phyloP scores from a whole-genome alignment of 1,140 invertebrate species.

The Tetragnatha versicolor region DNA sequence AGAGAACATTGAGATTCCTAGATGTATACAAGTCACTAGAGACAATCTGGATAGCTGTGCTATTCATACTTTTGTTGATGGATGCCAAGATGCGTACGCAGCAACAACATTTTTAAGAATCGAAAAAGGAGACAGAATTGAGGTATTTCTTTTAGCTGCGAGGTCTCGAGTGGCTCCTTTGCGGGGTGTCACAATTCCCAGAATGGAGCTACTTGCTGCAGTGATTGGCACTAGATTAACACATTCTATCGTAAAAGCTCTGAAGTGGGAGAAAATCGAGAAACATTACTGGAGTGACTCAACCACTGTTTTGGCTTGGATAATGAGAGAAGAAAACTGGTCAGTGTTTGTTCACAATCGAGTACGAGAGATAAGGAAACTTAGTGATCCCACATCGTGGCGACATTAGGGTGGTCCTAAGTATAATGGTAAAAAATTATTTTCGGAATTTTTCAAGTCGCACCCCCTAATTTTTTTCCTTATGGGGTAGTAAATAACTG shows the following conservation, averaged over 20 bases:
- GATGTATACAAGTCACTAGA: background rate
- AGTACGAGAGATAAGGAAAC: slow-evolving; percentile 2
- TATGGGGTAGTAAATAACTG: too few species aligned
- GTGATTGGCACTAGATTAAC: background rate
- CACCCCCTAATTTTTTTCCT: too few species aligned
- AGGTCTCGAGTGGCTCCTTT: slow-evolving; percentile 34
- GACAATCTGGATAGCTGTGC: background rate
- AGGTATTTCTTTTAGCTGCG: slow-evolving; percentile 15
- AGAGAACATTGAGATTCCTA: slow-evolving; percentile 26
- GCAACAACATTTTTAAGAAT: slow-evolving; percentile 44
- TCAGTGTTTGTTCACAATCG: background rate
- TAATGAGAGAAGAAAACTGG: background rate
- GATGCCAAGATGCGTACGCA: slow-evolving; percentile 51
- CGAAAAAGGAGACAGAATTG: background rate
- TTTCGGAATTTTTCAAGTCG: too few species aligned
- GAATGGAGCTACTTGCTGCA: background rate
- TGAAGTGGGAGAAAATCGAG: background rate
- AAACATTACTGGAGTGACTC: background rate
- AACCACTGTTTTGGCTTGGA: background rate
- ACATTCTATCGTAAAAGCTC: too few species aligned
- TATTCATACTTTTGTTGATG: slow-evolving; percentile 56
- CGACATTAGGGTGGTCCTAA: too few species aligned
- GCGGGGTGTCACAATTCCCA: background rate
- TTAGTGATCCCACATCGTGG: background rate
- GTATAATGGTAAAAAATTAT: too few species aligned